Evolutionary conservation across 2,888 invertebrate species (phyloP), one percentile per base, ranked within the genome.

Genomic region (Coenonympha glycerion): DNA sequence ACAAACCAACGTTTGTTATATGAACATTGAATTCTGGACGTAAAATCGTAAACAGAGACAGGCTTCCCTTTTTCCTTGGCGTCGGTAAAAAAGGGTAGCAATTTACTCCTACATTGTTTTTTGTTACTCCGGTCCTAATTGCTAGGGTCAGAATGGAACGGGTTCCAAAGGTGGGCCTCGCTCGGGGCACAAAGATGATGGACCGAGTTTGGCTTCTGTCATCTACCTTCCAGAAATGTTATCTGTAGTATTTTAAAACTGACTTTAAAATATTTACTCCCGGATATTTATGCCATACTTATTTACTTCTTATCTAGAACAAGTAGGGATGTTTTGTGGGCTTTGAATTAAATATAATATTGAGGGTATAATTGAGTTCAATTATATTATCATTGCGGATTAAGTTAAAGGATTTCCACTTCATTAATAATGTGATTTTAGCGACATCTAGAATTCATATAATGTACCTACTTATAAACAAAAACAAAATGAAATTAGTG

Each of bases 101-200:
- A 55, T 55, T 53, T 50, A 24, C 33, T 30, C 47, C 28, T 44
- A 26, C 16, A 37, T 55, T 41, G 28, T 65, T 66, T 68, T 67
- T 73, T 74, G 66, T 68, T 36, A 45, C 26, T 47, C 47, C 40
- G 42, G 36, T 49, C 44, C 33, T 51, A 54, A 54, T 54, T 54
- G 51, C 51, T 51, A 44, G 51, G 51, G 47, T 54, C 47, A 44
- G 47, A 47, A 31, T 34, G 44, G 21, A 42, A 28, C 22, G 36
- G 42, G 31, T 41, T 36, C 33, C 30, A 6, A 16, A 28, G 36
- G 46, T 42, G 49, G 39, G 31, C 30, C 26, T 41, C 18, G 53
- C 55, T 49, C 34, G 24, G 22, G 55, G 55, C 55, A 26, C 26
- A 31, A 9, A 19, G 42, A 18, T 53, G 47, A 50, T 50, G 50